phyloP scores from a whole-genome alignment of 1,140 invertebrate species.

The Macrotrachela quadricornifera region DNA sequence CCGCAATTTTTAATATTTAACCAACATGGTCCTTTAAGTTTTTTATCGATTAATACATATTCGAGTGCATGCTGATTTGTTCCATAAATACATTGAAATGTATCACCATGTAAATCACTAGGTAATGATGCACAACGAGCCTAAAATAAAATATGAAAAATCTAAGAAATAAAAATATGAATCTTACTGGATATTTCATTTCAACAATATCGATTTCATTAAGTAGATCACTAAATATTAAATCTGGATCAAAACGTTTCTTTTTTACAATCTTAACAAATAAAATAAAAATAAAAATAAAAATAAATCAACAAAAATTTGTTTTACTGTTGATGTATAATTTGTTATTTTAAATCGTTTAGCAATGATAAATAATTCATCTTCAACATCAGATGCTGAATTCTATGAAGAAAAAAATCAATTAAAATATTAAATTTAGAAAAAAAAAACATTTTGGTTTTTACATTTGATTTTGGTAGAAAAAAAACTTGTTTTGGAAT shows the following conservation, averaged over 20 bases:
- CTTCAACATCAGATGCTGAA: background rate
- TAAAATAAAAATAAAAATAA: too few species aligned
- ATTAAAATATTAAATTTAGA: background rate
- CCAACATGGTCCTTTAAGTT: constrained; percentile 88
- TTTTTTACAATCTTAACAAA: background rate
- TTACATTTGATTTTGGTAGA: constrained; percentile 36
- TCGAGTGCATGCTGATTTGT: constrained; percentile 57
- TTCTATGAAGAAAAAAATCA: constrained; percentile 1
- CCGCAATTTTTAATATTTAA: constrained; percentile 49
- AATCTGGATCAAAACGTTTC: background rate
- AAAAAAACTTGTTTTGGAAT: constrained; percentile 60
- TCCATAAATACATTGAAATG: constrained; percentile 71
- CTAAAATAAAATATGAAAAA: constrained; percentile 14
- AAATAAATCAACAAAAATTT: too few species aligned
- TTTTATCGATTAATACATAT: constrained; percentile 61
- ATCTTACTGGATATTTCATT: background rate
- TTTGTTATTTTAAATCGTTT: background rate
- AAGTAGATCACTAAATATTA: background rate
- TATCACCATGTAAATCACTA: constrained; percentile 39
- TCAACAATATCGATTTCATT: background rate
- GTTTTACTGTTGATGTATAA: constrained; percentile 2
- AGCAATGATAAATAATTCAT: constrained; percentile 12
- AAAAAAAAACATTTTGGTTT: background rate
- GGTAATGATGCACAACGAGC: constrained; percentile 32
- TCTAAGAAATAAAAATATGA: constrained; percentile 9